Base-by-base conservation (phyloP, 2,888 invertebrate genomes). In the Nomada hirtipes region DNA sequence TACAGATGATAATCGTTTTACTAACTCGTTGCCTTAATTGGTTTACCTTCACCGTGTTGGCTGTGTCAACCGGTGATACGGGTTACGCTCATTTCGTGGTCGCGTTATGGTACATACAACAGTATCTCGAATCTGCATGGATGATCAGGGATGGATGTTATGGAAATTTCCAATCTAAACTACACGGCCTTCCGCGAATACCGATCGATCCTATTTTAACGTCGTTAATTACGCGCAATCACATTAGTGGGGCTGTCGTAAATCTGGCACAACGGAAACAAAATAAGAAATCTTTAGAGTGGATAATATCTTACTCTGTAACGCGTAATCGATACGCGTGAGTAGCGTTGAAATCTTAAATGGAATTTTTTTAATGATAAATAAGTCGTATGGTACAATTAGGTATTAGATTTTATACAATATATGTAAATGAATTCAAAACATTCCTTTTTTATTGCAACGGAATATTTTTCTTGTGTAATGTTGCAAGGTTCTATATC, bases 1-100 rank as follows among this genome's bases (percentile, higher is more conserved):
- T 18, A 18, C 3, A 44, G 7, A 9, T 44, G 29, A 61, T 61
- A 69, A 61, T 75, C 20, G 69, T 75, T 75, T 69, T 61, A 69
- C 50, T 23, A 69, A 61, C 61, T 55, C 75, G 75, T 69, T 69
- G 53, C 44, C 61, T 75, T 75, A 75, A 75, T 75, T 75, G 61
- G 53, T 53, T 75, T 69, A 75, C 69, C 61, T 44, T 52, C 69
- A 69, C 61, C 13, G 26, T 42, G 52, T 69, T 69, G 69, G 11
- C 53, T 47, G 18, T 75, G 69, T 53, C 60, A 69, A 61, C 61
- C 44, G 42, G 18, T 44, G 75, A 61, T 69, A 61, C 53, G 53
- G 52, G 60, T 75, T 75, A 44, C 75, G 44, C 29, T 68, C 61
- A 61, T 69, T 69, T 69, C 36, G 69, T 52, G 53, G 75, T 61